These are phyloP conservation scores for Nasonia longicornis DNA, from an alignment of 1,140 invertebrate species.

Conservation along the genomic window DNA sequence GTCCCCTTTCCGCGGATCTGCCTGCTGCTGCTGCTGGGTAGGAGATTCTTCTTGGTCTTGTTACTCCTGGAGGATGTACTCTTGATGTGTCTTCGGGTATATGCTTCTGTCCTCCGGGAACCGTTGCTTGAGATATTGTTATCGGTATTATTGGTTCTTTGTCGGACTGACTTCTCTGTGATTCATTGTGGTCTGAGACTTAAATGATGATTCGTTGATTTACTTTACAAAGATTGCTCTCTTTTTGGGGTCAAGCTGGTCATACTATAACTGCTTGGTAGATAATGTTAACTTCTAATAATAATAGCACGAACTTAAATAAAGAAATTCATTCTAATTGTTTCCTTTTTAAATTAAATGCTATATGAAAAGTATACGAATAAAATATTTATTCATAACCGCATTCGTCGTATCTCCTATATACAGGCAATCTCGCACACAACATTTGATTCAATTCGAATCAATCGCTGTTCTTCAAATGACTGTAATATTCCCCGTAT, in stretches of 20 bases:
- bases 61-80: not conserved
- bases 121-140: slow-evolving; percentile 53
- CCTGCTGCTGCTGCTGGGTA: not conserved
- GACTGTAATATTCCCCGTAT: slow-evolving; percentile 1
- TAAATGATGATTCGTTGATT: no score
- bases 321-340: no score
- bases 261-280: no score
- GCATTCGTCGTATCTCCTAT: not conserved
- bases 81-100: not conserved
- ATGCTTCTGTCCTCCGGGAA: not conserved
- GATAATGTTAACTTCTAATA: no score
- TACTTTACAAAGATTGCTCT: no score
- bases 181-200: no score
- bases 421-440: not conserved
- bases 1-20: slow-evolving; percentile 49
- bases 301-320: no score
- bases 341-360: no score
- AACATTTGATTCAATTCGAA: slow-evolving; percentile 6
- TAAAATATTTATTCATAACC: not conserved
- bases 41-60: not conserved
- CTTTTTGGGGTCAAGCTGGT: no score
- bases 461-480: slow-evolving; percentile 20
- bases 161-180: not conserved
- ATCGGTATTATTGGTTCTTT: slow-evolving; percentile 56
- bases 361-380: no score